Conservation (phyloP, 2,113 vertebrate species). For the Mesembrinibis cayennensis region DNA sequence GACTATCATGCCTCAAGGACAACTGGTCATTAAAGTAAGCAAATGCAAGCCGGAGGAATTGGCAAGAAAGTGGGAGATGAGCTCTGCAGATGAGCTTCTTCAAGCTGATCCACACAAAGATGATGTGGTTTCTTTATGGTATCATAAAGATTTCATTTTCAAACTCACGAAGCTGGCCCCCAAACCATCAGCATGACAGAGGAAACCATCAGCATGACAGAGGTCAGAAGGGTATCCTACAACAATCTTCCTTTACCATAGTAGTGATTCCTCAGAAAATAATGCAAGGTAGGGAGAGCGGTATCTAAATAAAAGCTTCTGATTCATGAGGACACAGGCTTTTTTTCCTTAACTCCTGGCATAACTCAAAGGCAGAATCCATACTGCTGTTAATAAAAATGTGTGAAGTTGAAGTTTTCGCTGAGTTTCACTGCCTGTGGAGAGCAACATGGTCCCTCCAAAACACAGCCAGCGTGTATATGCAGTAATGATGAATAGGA, state of each 20-base stretch:
- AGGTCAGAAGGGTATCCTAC: background rate
- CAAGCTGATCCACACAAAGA: background rate
- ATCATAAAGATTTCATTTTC: background rate
- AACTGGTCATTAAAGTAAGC: background rate
- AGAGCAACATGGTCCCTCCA: background rate
- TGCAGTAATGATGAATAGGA: background rate
- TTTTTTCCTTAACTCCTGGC: background rate
- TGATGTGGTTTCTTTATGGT: background rate
- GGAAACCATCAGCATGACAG: background rate
- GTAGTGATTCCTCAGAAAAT: background rate
- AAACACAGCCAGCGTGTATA: background rate
- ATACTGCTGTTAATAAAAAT: background rate
- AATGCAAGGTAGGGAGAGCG: background rate
- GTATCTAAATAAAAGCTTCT: background rate
- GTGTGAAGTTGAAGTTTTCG: background rate
- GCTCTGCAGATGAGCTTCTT: background rate
- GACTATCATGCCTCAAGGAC: background rate
- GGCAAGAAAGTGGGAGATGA: background rate
- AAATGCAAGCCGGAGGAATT: background rate
- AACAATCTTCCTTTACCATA: background rate
- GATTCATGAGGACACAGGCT: background rate
- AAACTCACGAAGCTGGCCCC: background rate
- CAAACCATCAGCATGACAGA: background rate
- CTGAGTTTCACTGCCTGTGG: background rate
- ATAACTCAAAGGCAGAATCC: background rate